phyloP scores from a whole-genome alignment of 2,797 vertebrate species.

The Pipistrellus pygmaeus region DNA sequence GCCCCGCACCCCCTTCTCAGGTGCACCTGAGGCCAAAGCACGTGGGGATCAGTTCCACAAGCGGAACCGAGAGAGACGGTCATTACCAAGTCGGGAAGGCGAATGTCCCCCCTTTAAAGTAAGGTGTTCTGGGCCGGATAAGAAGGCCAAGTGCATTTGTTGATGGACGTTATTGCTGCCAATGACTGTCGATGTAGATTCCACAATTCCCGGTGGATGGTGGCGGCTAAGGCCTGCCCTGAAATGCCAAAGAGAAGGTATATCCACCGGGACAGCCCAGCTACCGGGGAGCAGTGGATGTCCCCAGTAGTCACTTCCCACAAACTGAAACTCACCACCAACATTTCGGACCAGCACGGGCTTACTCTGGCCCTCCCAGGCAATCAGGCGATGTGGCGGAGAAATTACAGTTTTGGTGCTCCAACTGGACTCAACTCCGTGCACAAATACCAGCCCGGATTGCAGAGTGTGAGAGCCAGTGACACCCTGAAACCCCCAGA shows the following conservation, averaged over 20 bases:
- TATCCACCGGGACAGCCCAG: conserved; percentile 98
- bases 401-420: conserved; percentile 80
- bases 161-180: conserved; percentile 99
- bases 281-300: conserved; percentile 99
- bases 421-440: conserved; percentile 92
- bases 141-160: conserved; percentile 99
- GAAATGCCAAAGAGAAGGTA: conserved; percentile 99
- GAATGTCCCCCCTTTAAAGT: conserved; percentile 99
- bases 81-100: conserved; percentile 99
- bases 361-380: conserved; percentile 88
- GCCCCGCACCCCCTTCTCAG: conserved; percentile 96
- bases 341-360: conserved; percentile 99
- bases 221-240: conserved; percentile 98
- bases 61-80: conserved; percentile 99
- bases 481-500: too few species aligned
- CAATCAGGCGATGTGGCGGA: conserved; percentile 78
- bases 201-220: conserved; percentile 99
- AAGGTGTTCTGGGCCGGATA: conserved; percentile 97
- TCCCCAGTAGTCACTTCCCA: conserved; percentile 99
- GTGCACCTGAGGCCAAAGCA: conserved; percentile 99
- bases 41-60: conserved; percentile 99
- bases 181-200: conserved; percentile 99
- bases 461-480: too few species aligned
- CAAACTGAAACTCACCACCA: conserved; percentile 99
- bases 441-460: conserved; percentile 95